phyloP scores from a whole-genome alignment of 2,888 invertebrate genomes.

The Zaprionus lineosus region DNA sequence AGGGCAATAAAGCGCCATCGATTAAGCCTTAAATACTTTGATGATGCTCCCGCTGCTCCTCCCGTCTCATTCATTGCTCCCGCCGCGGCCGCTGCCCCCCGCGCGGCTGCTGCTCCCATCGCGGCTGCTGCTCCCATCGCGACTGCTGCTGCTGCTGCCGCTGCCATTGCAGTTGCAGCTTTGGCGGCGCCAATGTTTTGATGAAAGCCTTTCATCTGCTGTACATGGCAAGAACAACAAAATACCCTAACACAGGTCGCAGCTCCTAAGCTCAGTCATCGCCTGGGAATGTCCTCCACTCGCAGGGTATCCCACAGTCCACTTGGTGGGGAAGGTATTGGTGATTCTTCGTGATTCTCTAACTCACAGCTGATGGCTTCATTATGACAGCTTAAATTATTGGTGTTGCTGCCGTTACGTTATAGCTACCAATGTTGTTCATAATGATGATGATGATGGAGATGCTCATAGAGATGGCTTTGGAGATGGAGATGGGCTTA shows the following conservation, averaged over 20 bases:
- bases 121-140: too few species aligned
- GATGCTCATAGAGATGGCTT: constrained; percentile 13
- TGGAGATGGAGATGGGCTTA: too few species aligned
- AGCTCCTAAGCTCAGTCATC: too few species aligned
- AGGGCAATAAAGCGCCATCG: constrained; percentile 62
- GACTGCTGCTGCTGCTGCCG: constrained; percentile 3
- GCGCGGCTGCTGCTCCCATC: too few species aligned
- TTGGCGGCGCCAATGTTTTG: constrained; percentile 18
- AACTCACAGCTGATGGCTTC: constrained; percentile 47
- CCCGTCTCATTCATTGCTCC: too few species aligned
- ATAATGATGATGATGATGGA: constrained; percentile 31
- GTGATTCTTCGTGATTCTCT: constrained; percentile 1
- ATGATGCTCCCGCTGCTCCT: constrained; percentile 28
- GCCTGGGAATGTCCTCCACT: neutral
- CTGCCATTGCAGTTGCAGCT: constrained; percentile 1
- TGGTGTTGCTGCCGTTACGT: constrained; percentile 37
- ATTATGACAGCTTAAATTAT: constrained; percentile 60
- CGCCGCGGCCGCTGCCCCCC: constrained; percentile 2
- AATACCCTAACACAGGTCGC: constrained; percentile 15
- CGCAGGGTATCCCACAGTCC: constrained; percentile 19
- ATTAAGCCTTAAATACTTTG: constrained; percentile 66
- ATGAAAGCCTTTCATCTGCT: constrained; percentile 47
- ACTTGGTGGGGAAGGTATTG: constrained; percentile 12
- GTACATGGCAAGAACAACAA: neutral
- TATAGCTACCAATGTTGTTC: constrained; percentile 10